phyloP scores from a whole-genome alignment of 2,888 invertebrate genomes.

The Polyommatus iphigenia region DNA sequence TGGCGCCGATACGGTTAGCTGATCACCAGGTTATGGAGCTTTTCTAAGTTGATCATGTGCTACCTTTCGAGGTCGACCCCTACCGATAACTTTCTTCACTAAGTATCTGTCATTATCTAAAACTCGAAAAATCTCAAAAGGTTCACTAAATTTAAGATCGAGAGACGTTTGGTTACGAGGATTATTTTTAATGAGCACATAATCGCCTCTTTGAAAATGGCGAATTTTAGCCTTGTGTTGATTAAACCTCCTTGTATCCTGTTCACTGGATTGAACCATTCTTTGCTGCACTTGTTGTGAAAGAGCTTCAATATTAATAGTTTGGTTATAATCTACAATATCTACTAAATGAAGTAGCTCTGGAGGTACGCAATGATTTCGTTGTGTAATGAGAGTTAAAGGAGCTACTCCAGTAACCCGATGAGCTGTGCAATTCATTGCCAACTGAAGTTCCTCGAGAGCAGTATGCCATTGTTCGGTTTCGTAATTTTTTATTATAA shows the following conservation, averaged over 20 bases:
- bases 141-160: slow-evolving; percentile 41
- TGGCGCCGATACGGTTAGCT: slow-evolving; percentile 37
- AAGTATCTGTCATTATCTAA: slow-evolving; percentile 42
- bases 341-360: slow-evolving; percentile 39
- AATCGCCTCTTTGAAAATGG: slow-evolving; percentile 38
- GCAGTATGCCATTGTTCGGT: slow-evolving; percentile 41
- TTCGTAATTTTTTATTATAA: slow-evolving; percentile 44
- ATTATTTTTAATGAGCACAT: slow-evolving; percentile 40
- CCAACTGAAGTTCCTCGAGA: slow-evolving; percentile 41
- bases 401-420: slow-evolving; percentile 41
- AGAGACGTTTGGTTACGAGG: slow-evolving; percentile 42
- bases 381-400: slow-evolving; percentile 39
- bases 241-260: slow-evolving; percentile 41
- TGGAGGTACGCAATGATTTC: slow-evolving; percentile 41
- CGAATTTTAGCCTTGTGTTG: slow-evolving; percentile 35
- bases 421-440: slow-evolving; percentile 43
- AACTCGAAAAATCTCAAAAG: slow-evolving; percentile 39
- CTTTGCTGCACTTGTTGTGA: slow-evolving; percentile 39
- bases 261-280: slow-evolving; percentile 35
- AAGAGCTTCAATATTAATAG: slow-evolving; percentile 38
- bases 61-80: slow-evolving; percentile 42
- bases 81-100: slow-evolving; percentile 38
- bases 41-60: slow-evolving; percentile 42
- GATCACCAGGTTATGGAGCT: slow-evolving; percentile 40
- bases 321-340: slow-evolving; percentile 36